Conservation (phyloP, 1,140 invertebrate species). For the Meteorus sp. region DNA sequence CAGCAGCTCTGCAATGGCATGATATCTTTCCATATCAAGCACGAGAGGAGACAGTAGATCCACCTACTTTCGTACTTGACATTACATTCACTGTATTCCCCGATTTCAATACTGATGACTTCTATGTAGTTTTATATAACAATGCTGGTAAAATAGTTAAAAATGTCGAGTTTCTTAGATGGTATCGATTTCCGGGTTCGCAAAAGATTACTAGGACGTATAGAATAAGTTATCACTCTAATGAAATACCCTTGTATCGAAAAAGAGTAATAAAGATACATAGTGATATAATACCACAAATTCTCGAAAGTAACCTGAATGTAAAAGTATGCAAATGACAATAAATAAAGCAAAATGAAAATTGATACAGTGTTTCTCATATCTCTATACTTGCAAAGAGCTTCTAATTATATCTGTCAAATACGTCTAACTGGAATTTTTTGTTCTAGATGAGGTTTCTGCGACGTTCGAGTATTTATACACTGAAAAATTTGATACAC, state of each 20-base stretch:
- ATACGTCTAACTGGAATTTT: slow-evolving; percentile 19
- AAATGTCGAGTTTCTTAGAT: slow-evolving; percentile 42
- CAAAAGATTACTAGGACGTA: slow-evolving; percentile 46
- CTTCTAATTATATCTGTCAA: background rate
- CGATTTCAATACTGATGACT: slow-evolving; percentile 37
- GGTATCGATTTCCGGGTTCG: slow-evolving; percentile 40
- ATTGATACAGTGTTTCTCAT: too few species aligned
- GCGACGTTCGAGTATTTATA: slow-evolving; percentile 23
- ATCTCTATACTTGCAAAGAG: too few species aligned
- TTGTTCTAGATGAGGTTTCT: slow-evolving; percentile 43
- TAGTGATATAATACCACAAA: slow-evolving; percentile 46
- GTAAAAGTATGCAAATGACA: slow-evolving; percentile 37
- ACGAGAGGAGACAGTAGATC: slow-evolving; percentile 19
- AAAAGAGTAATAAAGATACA: slow-evolving; percentile 52
- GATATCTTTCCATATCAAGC: background rate
- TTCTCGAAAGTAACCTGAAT: slow-evolving; percentile 45
- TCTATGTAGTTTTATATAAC: slow-evolving; percentile 48
- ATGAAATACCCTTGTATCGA: slow-evolving; percentile 45
- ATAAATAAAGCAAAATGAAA: too few species aligned
- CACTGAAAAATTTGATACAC: slow-evolving; percentile 17
- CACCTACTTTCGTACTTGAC: slow-evolving; percentile 47
- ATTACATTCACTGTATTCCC: slow-evolving; percentile 40
- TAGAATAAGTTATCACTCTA: slow-evolving; percentile 53
- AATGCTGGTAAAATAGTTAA: slow-evolving; percentile 46
- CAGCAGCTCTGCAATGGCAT: background rate